These are phyloP conservation scores for Ligdia adustata DNA, from an alignment of 2,888 invertebrate genomes.

Conservation along the genomic window DNA sequence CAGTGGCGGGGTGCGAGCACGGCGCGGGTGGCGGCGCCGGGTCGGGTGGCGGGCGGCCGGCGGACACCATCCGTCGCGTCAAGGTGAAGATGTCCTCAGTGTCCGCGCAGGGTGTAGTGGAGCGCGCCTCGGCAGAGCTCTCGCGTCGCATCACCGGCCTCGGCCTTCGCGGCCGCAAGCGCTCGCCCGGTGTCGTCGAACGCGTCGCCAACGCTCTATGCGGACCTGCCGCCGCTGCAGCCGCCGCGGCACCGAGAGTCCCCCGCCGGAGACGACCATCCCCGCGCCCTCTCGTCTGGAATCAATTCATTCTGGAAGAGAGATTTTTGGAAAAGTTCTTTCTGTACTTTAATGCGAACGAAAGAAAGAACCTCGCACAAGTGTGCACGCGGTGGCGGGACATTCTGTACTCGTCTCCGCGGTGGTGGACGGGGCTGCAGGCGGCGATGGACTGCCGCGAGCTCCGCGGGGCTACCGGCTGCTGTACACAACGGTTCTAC, in stretches of 20 bases:
- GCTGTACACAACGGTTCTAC: conserved; percentile 86
- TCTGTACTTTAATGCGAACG: conserved; percentile 90
- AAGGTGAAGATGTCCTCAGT: conserved; percentile 90
- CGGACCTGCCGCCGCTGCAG: conserved; percentile 84
- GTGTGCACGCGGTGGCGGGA: conserved; percentile 95
- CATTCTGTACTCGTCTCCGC: conserved; percentile 92
- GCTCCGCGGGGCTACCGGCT: conserved; percentile 84
- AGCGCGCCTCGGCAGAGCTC: conserved; percentile 95
- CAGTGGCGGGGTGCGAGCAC: conserved; percentile 80
- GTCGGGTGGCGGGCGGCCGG: conserved; percentile 62
- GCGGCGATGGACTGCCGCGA: conserved; percentile 95
- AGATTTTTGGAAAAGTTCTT: conserved; percentile 94
- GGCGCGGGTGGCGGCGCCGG: conserved; percentile 60
- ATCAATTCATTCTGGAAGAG: conserved; percentile 92
- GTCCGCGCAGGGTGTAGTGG: conserved; percentile 95
- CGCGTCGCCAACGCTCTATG: conserved; percentile 94
- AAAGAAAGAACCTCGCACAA: conserved; percentile 92
- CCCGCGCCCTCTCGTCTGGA: conserved; percentile 86
- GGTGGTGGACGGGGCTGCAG: conserved; percentile 93
- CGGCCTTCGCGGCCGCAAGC: conserved; percentile 87
- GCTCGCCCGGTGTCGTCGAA: conserved; percentile 89
- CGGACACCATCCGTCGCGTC: conserved; percentile 76
- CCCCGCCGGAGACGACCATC: conserved; percentile 77
- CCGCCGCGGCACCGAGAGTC: conserved; percentile 62
- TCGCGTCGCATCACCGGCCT: conserved; percentile 95